A percentile compares a stretch with the other conserved stretches of the same genome.
These are phyloP conservation scores for Enteromius treurensis DNA, from an alignment of 2,797 vertebrate genomes.

Conservation along the genomic window DNA sequence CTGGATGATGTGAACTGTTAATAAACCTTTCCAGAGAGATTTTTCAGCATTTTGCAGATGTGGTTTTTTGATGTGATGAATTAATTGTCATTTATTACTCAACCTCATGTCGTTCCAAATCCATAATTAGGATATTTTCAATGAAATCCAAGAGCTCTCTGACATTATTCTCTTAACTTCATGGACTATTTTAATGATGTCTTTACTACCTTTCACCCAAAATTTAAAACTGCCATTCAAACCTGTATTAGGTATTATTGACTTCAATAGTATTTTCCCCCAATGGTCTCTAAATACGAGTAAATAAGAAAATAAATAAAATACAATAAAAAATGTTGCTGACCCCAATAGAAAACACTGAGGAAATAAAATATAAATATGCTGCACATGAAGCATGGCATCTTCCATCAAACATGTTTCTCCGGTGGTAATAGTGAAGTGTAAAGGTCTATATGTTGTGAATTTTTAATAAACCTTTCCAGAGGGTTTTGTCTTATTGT, in stretches of 20 bases:
- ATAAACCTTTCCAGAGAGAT: slow-evolving; percentile 15
- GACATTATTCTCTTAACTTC: not conserved
- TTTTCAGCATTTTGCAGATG: not conserved
- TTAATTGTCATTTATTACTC: not conserved
- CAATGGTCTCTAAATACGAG: not conserved
- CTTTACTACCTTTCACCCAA: not conserved
- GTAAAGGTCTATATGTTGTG: slow-evolving; percentile 4
- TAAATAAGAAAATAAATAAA: not conserved
- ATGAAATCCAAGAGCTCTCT: not conserved
- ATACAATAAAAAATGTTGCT: not conserved
- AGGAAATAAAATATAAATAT: slow-evolving; percentile 36
- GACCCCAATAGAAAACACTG: slow-evolving; percentile 58
- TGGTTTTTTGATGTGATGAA: not conserved
- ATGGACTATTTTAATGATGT: not conserved
- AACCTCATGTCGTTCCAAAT: not conserved
- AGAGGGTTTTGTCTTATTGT: slow-evolving; percentile 29
- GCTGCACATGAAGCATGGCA: slow-evolving; percentile 50
- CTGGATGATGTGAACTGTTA: slow-evolving; percentile 26
- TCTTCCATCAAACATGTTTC: slow-evolving; percentile 3
- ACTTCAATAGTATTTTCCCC: not conserved
- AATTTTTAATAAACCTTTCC: slow-evolving; percentile 49
- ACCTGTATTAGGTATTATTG: not conserved
- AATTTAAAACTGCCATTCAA: not conserved
- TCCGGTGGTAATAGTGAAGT: not conserved
- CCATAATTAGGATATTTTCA: not conserved